These are phyloP conservation scores for Atractosteus spatula DNA, from an alignment of 2,113 vertebrate species.

Conservation along the genomic window DNA sequence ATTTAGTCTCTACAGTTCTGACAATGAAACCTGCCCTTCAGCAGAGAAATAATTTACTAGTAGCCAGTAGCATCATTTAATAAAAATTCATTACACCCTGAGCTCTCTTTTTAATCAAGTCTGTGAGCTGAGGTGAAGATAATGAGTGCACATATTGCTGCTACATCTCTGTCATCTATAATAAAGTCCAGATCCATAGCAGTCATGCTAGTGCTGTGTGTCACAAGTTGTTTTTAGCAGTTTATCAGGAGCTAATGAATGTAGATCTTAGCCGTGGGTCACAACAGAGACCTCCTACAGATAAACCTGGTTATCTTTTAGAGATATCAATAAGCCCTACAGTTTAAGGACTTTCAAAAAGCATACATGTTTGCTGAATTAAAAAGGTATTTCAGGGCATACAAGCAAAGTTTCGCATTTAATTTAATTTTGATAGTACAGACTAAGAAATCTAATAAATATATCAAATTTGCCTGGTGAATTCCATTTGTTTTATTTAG, in stretches of 20 bases:
- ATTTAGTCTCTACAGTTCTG: constrained; percentile 11
- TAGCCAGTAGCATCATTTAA: constrained; percentile 21
- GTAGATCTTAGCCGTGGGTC: constrained; percentile 16
- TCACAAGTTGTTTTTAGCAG: constrained; percentile 13
- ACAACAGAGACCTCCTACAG: not conserved
- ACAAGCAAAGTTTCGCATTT: too few relatives aligned
- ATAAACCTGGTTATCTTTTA: not conserved
- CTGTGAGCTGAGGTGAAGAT: constrained; percentile 32
- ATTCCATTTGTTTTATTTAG: too few relatives aligned
- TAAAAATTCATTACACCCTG: constrained; percentile 15
- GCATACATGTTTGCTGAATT: too few relatives aligned
- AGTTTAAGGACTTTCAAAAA: not conserved
- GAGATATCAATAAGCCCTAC: not conserved
- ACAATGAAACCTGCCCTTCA: constrained; percentile 15
- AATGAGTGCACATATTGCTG: constrained; percentile 28
- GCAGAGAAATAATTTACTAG: constrained; percentile 20
- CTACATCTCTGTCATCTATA: constrained; percentile 26
- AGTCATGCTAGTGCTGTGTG: constrained; percentile 24
- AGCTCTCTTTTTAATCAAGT: constrained; percentile 34
- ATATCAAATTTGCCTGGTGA: too few relatives aligned
- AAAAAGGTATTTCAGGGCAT: too few relatives aligned
- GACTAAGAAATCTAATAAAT: too few relatives aligned
- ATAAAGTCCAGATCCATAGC: constrained; percentile 37
- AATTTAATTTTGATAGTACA: too few relatives aligned
- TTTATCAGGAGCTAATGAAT: constrained; percentile 30